These are phyloP conservation scores for Congeria kusceri DNA, from an alignment of 2,888 invertebrate species.

Conservation along the genomic window DNA sequence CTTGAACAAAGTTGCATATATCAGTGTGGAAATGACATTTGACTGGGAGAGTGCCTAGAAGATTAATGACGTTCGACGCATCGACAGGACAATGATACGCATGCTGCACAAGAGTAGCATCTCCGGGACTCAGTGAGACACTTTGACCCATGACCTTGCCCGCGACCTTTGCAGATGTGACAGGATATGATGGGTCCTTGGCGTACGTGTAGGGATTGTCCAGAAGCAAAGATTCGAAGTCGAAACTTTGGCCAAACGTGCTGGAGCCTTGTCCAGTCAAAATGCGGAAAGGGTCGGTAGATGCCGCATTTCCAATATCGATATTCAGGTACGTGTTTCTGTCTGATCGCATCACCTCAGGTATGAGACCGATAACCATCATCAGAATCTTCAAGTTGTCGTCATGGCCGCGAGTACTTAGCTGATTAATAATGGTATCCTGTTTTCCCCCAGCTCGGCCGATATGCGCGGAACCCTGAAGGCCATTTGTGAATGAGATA, in stretches of 20 bases:
- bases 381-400: conserved; percentile 42
- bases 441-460: conserved; percentile 40
- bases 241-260: conserved; percentile 60
- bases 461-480: conserved; percentile 23
- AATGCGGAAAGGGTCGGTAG: conserved; percentile 20
- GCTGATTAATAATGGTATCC: conserved; percentile 31
- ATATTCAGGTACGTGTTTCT: conserved; percentile 33
- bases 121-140: conserved; percentile 58
- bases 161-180: conserved; percentile 47
- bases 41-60: conserved; percentile 25
- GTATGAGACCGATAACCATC: conserved; percentile 32
- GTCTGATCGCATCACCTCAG: conserved; percentile 45
- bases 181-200: conserved; percentile 55
- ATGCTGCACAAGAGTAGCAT: conserved; percentile 56
- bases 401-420: conserved; percentile 38
- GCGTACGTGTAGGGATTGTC: conserved; percentile 63
- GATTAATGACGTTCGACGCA: conserved; percentile 27
- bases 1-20: conserved; percentile 54
- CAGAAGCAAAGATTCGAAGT: conserved; percentile 60
- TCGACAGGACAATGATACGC: conserved; percentile 58
- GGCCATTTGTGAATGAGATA: conserved; percentile 47
- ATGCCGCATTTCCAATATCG: conserved; percentile 15
- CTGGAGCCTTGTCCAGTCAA: conserved; percentile 47
- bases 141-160: conserved; percentile 59
- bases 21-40: conserved; percentile 61